Percentiles rank a stretch among this genome's conserved stretches.
phyloP scores from a whole-genome alignment of 2,113 vertebrate genomes.

The Elephas maximus region DNA sequence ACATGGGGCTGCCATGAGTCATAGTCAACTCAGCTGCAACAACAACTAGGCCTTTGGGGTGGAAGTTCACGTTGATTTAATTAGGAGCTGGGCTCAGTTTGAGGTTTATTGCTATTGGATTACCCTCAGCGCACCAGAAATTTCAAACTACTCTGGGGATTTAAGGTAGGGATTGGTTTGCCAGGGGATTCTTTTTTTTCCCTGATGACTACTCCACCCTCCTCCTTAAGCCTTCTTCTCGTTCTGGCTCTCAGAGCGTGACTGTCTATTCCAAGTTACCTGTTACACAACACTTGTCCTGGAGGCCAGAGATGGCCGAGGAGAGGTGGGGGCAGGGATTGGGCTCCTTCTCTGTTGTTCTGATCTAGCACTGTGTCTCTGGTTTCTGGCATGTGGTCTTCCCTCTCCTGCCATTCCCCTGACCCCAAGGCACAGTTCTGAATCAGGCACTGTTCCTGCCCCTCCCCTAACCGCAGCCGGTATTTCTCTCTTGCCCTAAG shows the following conservation, averaged over 20 bases:
- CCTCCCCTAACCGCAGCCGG: not conserved
- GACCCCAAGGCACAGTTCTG: not conserved
- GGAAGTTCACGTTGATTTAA: not conserved
- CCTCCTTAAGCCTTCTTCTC: not conserved
- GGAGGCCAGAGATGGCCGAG: not conserved
- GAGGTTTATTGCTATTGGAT: not conserved
- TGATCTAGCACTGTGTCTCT: not conserved
- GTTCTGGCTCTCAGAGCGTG: not conserved
- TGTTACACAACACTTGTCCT: not conserved
- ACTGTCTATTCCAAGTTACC: not conserved
- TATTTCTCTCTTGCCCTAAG: not conserved
- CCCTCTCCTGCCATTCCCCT: no score
- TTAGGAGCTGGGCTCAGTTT: not conserved
- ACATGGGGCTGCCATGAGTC: no score
- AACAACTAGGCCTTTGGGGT: not conserved
- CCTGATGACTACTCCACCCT: not conserved
- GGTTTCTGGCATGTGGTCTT: not conserved
- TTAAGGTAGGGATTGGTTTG: not conserved
- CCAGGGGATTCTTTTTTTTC: not conserved
- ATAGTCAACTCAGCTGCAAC: no score
- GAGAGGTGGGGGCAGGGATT: not conserved
- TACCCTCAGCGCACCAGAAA: not conserved
- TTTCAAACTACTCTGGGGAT: not conserved
- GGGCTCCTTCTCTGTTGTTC: no score
- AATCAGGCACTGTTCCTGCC: not conserved